phyloP scores from a whole-genome alignment of 2,113 vertebrate species.

The Psophia crepitans region DNA sequence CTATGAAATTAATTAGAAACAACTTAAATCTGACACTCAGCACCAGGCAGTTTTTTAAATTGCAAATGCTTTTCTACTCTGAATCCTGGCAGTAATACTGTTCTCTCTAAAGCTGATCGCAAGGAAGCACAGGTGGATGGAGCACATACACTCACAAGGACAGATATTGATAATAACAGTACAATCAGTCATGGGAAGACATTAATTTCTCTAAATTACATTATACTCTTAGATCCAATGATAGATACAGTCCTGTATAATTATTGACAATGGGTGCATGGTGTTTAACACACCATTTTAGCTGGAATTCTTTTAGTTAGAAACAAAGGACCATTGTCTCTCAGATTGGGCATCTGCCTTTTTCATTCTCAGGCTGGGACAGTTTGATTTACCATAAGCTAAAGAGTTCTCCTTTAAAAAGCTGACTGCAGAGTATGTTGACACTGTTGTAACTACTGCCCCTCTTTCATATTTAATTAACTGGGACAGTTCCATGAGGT shows the following conservation, averaged over 20 bases:
- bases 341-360: neutral
- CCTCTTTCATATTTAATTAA: neutral
- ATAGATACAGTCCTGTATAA: neutral
- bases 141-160: neutral
- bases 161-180: neutral
- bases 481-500: neutral
- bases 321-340: neutral
- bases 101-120: neutral
- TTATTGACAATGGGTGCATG: neutral
- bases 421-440: neutral
- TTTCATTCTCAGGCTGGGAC: neutral
- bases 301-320: neutral
- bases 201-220: neutral
- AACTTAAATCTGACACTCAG: neutral
- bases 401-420: neutral
- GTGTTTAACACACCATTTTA: neutral
- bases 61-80: neutral
- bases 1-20: neutral
- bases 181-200: neutral
- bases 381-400: neutral
- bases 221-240: neutral
- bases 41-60: neutral
- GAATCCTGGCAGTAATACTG: neutral
- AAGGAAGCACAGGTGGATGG: neutral
- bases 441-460: neutral